phyloP scores from a whole-genome alignment of 2,113 vertebrate genomes.

The Vireo altiloquus region DNA sequence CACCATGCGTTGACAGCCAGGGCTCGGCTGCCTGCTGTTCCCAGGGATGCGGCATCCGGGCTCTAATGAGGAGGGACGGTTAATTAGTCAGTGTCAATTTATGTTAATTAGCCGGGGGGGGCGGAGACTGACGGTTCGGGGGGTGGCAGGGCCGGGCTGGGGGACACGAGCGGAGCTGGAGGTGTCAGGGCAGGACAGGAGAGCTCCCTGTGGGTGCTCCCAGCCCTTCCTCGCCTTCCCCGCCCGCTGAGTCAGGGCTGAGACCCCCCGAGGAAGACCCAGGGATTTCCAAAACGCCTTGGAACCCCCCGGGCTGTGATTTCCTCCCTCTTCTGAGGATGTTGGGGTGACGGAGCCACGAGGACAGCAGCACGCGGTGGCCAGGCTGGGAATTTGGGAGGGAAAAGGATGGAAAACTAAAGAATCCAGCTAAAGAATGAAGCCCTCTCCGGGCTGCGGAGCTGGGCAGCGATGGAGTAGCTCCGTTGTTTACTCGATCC shows the following conservation, averaged over 20 bases:
- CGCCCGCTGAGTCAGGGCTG: rapidly evolving
- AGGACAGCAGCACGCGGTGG: neutral
- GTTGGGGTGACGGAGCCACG: rapidly evolving
- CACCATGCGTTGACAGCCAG: rapidly evolving
- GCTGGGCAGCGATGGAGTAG: neutral
- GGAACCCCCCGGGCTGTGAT: rapidly evolving
- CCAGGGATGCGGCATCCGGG: neutral
- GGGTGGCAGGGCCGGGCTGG: no score
- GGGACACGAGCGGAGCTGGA: rapidly evolving
- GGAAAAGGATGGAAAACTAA: neutral
- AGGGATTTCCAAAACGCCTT: neutral
- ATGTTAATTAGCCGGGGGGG: neutral
- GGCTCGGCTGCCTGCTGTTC: neutral
- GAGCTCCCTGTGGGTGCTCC: neutral
- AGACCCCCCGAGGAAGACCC: neutral
- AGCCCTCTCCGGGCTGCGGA: neutral
- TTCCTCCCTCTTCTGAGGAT: neutral
- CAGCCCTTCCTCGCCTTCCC: rapidly evolving
- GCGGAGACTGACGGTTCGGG: neutral
- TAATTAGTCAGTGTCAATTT: slow-evolving; percentile 39
- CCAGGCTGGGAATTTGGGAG: neutral
- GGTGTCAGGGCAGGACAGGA: rapidly evolving
- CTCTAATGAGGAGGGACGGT: neutral
- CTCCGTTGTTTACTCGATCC: neutral
- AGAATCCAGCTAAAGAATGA: rapidly evolving